Percentiles rank a stretch among this genome's conserved stretches.
Evolutionary conservation across 2,888 invertebrate genomes (phyloP).

Genomic region (Oscheius sp.): DNA sequence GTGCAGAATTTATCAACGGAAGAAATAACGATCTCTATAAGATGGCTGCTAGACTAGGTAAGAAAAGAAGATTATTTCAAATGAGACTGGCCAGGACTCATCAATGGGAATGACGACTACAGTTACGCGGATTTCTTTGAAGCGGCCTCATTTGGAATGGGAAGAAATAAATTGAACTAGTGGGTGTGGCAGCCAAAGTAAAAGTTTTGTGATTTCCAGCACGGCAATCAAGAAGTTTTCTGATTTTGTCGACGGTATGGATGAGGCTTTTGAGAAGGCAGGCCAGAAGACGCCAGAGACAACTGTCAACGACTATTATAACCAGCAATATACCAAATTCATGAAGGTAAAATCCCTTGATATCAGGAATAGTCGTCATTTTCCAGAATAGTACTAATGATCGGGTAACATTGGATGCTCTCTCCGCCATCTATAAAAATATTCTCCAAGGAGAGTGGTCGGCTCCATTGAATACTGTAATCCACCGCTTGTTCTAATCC

Average conservation of each 20-base stretch:
- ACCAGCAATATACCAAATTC: slow-evolving; percentile 3
- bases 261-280: not conserved
- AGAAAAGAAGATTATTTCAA: not conserved
- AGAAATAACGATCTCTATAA: slow-evolving; percentile 61
- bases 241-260: slow-evolving; percentile 11
- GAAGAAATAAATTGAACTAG: slow-evolving; percentile 8
- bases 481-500: not conserved
- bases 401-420: slow-evolving; percentile 3
- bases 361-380: not conserved
- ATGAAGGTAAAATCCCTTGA: not conserved
- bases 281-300: not conserved
- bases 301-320: slow-evolving; percentile 9
- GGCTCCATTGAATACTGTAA: slow-evolving; percentile 51
- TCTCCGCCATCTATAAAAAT: slow-evolving; percentile 8
- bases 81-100: not conserved
- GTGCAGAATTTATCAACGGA: slow-evolving; percentile 70
- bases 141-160: not conserved
- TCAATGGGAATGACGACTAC: not conserved
- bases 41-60: slow-evolving; percentile 51
- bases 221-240: slow-evolving; percentile 1
- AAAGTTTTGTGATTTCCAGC: not conserved
- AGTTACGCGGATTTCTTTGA: slow-evolving; percentile 11
- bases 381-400: not conserved
- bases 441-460: slow-evolving; percentile 64
- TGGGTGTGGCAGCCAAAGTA: not conserved